phyloP scores from a whole-genome alignment of 2,888 invertebrate genomes.

The Urechis unicinctus region DNA sequence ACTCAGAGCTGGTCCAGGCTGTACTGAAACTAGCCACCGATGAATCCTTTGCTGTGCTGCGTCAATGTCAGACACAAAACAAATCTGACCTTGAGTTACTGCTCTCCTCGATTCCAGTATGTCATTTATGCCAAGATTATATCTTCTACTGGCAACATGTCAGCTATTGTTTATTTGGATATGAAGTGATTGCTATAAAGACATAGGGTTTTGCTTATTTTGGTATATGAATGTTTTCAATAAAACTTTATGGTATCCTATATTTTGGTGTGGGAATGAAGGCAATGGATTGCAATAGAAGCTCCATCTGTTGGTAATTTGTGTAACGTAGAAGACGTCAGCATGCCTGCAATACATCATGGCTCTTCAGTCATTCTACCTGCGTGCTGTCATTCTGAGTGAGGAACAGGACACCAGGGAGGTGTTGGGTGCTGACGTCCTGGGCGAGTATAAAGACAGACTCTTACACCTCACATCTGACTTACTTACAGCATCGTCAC shows the following conservation, averaged over 20 bases:
- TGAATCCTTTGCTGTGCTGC: conserved; percentile 37
- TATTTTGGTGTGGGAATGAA: too few species aligned
- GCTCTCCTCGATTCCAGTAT: conserved; percentile 39
- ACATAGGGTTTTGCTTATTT: too few species aligned
- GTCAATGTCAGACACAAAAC: conserved; percentile 25
- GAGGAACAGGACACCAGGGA: not conserved
- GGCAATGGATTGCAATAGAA: too few species aligned
- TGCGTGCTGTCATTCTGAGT: conserved; percentile 34
- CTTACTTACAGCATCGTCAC: too few species aligned
- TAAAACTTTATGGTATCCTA: too few species aligned
- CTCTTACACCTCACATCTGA: too few species aligned
- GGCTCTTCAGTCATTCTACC: conserved; percentile 41
- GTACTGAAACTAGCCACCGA: conserved; percentile 41
- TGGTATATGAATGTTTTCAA: not conserved
- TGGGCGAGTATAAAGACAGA: too few species aligned
- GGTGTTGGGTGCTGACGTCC: not conserved
- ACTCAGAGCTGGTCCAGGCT: conserved; percentile 31
- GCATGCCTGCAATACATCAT: conserved; percentile 42
- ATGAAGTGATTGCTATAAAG: too few species aligned
- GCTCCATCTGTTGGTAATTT: not conserved
- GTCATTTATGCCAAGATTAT: conserved; percentile 11
- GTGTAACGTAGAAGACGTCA: conserved; percentile 21
- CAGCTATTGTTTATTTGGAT: too few species aligned
- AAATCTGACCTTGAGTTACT: conserved; percentile 30
- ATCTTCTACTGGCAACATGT: too few species aligned